phyloP scores from a whole-genome alignment of 2,888 invertebrate genomes.

The Cybosia mesomella region DNA sequence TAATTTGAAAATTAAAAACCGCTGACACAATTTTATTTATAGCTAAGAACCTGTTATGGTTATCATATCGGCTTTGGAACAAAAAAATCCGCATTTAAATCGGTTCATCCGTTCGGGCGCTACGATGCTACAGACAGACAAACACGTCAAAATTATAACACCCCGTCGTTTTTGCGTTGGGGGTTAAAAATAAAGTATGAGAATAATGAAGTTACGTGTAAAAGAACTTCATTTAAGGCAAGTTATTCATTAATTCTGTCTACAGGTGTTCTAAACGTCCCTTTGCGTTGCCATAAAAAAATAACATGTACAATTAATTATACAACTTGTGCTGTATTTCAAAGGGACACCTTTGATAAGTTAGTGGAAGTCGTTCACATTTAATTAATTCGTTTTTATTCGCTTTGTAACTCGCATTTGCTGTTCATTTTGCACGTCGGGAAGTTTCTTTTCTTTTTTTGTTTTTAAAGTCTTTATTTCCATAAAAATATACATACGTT shows the following conservation, averaged over 20 bases:
- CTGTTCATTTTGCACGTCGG: neutral
- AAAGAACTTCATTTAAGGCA: constrained; percentile 17
- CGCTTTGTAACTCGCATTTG: neutral
- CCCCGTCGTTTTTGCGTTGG: too few relatives aligned
- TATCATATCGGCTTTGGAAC: too few relatives aligned
- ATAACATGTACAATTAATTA: constrained; percentile 42
- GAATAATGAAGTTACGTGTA: constrained; percentile 13
- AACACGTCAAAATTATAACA: too few relatives aligned
- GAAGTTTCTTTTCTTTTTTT: too few relatives aligned
- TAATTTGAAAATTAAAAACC: too few relatives aligned
- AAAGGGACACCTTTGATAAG: constrained; percentile 26
- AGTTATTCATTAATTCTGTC: constrained; percentile 20
- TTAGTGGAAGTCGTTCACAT: neutral
- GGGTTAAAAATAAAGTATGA: constrained; percentile 6
- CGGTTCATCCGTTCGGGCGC: too few relatives aligned
- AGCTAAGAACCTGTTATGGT: too few relatives aligned
- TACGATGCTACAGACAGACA: too few relatives aligned
- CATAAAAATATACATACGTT: too few relatives aligned
- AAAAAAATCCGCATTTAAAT: neutral
- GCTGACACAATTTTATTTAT: too few relatives aligned
- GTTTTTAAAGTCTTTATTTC: too few relatives aligned
- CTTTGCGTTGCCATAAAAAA: constrained; percentile 35
- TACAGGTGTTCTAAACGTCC: constrained; percentile 40
- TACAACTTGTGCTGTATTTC: constrained; percentile 43
- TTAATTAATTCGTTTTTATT: neutral